Base-by-base conservation (phyloP, 2,797 vertebrate genomes). In the Lagocephalus sceleratus region DNA sequence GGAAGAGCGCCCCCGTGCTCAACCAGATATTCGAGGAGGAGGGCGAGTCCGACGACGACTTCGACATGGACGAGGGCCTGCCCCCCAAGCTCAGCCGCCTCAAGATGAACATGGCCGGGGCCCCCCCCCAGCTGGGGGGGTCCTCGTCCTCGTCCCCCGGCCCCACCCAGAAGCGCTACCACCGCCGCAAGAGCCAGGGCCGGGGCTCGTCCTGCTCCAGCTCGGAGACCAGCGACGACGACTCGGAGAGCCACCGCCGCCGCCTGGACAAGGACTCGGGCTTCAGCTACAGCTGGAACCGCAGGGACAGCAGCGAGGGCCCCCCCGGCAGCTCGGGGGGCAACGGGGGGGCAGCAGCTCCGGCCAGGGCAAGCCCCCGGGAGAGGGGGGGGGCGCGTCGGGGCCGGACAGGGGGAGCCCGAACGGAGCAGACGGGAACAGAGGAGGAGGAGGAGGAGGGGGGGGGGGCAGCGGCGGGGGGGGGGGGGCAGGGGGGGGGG, bases 1-100 rank as follows among this genome's bases (percentile, higher is more conserved):
- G 97, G 40, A 98, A 97, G 85, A 99, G 97, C 0, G 96, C 97
- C 0, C 97, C 97, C 0, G 95, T 99, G 32, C 94, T 99, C 63
- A 99, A 99, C 79, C 97, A 99, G 81, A 98, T 99, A 83, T 98
- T 95, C 0, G 97, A 99, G 81, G 97, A 99, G 83, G 97, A 99
- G 75, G 97, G 96, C 0, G 97, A 99, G 78, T 99, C 97, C 0
- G 97, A 98, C 1, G 97, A 98, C 0, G 96, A 99, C 78, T 95
- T 96, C 0, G 94, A 97, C 87, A 91, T 93, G 93, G 94, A 95
- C 0, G 94, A 97, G 84, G 94, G 94, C 50, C 88, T 98, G 49
- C 96, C 97, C 0, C 97, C 97, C 12, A 98, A 99, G 73, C 90
- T 98, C 65, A 98, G 96, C 86, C 87, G 97, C 20, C 89, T 98